A percentile compares a stretch with the other conserved stretches of the same genome.
These are phyloP conservation scores for Drosophila hydei DNA, from an alignment of 1,140 invertebrate species.

Conservation along the genomic window DNA sequence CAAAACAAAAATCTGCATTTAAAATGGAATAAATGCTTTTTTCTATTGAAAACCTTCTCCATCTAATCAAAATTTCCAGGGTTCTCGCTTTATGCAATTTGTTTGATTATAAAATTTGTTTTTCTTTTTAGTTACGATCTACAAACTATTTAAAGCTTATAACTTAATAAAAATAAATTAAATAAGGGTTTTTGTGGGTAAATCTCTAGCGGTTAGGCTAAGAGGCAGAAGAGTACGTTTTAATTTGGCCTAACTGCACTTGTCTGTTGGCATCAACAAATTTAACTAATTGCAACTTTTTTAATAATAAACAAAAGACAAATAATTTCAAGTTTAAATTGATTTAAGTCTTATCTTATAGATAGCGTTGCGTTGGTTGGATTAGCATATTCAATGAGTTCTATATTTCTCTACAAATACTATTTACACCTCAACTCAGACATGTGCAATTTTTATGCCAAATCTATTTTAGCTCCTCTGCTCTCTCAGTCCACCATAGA, in stretches of 20 bases:
- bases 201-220: constrained; percentile 4
- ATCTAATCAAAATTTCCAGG: constrained; percentile 20
- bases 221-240: neutral
- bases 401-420: neutral
- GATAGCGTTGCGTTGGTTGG: neutral
- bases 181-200: constrained; percentile 4
- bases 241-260: neutral
- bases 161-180: constrained; percentile 36
- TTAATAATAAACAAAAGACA: neutral
- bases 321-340: neutral
- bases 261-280: neutral
- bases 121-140: constrained; percentile 9
- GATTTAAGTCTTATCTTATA: neutral
- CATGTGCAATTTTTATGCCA: constrained; percentile 4
- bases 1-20: constrained; percentile 69
- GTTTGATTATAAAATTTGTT: constrained; percentile 27
- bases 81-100: constrained; percentile 32
- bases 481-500: constrained; percentile 8
- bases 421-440: neutral
- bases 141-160: constrained; percentile 30
- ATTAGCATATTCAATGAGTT: neutral
- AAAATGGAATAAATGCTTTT: constrained; percentile 76
- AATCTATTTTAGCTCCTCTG: neutral
- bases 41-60: constrained; percentile 57
- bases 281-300: too few species aligned